Evolutionary conservation across 2,888 invertebrate genomes (phyloP).

Genomic region (Tachystola acroxantha): DNA sequence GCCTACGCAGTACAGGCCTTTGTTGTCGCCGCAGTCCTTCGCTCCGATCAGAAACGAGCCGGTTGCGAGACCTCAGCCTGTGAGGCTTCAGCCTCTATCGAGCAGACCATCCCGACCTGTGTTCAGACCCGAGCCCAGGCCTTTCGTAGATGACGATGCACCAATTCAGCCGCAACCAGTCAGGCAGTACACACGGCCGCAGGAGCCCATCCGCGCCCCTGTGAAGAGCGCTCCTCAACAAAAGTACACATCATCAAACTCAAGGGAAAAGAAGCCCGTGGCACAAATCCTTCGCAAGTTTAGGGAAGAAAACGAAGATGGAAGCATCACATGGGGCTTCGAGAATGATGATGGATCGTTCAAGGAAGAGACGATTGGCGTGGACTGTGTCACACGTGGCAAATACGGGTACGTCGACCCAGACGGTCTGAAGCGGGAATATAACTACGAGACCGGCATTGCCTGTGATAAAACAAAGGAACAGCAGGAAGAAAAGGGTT

Average conservation of each 20-base stretch:
- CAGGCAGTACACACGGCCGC: constrained; percentile 68
- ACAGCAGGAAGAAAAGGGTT: constrained; percentile 78
- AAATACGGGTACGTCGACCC: constrained; percentile 92
- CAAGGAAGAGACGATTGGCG: constrained; percentile 90
- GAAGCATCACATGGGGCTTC: constrained; percentile 92
- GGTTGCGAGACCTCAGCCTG: constrained; percentile 55
- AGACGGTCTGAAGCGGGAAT: constrained; percentile 88
- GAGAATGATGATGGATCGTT: constrained; percentile 93
- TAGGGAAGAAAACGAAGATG: constrained; percentile 88
- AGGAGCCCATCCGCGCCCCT: constrained; percentile 55
- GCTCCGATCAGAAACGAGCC: constrained; percentile 58
- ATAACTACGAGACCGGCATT: constrained; percentile 89
- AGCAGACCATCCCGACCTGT: constrained; percentile 72
- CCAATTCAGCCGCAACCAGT: constrained; percentile 55
- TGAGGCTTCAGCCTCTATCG: constrained; percentile 63
- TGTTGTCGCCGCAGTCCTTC: constrained; percentile 55
- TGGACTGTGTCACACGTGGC: constrained; percentile 86
- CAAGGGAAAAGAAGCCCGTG: constrained; percentile 82
- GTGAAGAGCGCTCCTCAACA: constrained; percentile 55
- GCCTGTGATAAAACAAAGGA: constrained; percentile 80
- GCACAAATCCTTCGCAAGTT: constrained; percentile 84
- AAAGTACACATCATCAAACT: constrained; percentile 54
- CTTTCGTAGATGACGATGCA: constrained; percentile 63
- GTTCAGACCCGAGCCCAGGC: constrained; percentile 70
- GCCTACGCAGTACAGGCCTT: constrained; percentile 66